These are phyloP conservation scores for Machaerirhynchus nigripectus DNA, from an alignment of 2,113 vertebrate genomes.

Conservation along the genomic window DNA sequence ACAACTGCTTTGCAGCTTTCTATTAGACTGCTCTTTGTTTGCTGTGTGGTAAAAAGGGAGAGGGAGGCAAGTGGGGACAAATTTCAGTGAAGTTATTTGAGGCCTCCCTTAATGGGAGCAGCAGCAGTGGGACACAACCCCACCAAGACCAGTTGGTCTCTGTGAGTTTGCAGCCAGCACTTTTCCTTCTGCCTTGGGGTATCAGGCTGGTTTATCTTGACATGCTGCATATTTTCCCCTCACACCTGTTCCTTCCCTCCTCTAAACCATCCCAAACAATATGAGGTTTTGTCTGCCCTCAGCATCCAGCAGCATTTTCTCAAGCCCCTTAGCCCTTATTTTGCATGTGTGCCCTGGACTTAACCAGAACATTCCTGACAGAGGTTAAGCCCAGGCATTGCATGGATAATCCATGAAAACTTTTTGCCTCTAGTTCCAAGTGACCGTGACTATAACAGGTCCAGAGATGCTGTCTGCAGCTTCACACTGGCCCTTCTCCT, in stretches of 20 bases:
- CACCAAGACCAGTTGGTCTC: accelerated
- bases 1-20: background rate
- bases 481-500: background rate
- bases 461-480: background rate
- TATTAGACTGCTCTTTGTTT: background rate
- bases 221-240: background rate
- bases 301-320: background rate
- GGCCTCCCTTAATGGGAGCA: background rate
- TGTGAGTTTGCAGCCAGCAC: background rate
- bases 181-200: background rate
- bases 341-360: background rate
- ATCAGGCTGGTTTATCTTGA: background rate
- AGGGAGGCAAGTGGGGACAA: background rate
- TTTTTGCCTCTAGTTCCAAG: background rate
- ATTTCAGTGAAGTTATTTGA: background rate
- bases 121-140: background rate
- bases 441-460: background rate
- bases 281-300: background rate
- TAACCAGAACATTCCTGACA: constrained; percentile 46
- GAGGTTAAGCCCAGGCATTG: background rate
- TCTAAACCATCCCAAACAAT: background rate
- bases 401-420: background rate
- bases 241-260: background rate
- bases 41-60: background rate
- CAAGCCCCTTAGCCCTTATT: constrained; percentile 13